Evolutionary conservation across 2,888 invertebrate genomes (phyloP).

Genomic region (Nasonovia ribisnigri): DNA sequence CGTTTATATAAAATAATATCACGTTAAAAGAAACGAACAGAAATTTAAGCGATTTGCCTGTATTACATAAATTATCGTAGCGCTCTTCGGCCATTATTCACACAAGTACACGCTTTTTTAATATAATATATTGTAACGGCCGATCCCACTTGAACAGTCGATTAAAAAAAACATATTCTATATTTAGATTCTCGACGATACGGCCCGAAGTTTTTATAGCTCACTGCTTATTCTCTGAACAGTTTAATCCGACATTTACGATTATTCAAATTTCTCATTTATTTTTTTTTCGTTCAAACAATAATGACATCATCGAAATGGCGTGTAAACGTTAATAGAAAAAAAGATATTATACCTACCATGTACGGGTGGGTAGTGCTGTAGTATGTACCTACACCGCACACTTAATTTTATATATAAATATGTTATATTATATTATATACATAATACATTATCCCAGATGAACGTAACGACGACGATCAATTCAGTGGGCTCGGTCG

Average conservation of each 20-base stretch:
- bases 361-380: neutral
- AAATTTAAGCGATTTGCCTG: neutral
- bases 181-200: neutral
- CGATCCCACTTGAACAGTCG: neutral
- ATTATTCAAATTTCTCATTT: conserved; percentile 10
- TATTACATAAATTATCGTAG: neutral
- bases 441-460: neutral
- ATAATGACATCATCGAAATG: conserved; percentile 17
- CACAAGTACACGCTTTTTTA: neutral
- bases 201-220: neutral
- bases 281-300: neutral
- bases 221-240: neutral
- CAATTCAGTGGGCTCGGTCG: conserved; percentile 5
- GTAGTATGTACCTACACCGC: neutral
- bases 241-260: conserved; percentile 9
- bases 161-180: neutral
- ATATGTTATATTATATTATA: neutral
- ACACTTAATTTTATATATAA: neutral
- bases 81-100: neutral
- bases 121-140: neutral
- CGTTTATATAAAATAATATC: neutral
- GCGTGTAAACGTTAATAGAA: neutral
- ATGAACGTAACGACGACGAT: conserved; percentile 6
- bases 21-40: neutral
- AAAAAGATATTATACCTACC: neutral